Evolutionary conservation across 1,140 invertebrate genomes (phyloP).

Genomic region (Eulimnadia texana): DNA sequence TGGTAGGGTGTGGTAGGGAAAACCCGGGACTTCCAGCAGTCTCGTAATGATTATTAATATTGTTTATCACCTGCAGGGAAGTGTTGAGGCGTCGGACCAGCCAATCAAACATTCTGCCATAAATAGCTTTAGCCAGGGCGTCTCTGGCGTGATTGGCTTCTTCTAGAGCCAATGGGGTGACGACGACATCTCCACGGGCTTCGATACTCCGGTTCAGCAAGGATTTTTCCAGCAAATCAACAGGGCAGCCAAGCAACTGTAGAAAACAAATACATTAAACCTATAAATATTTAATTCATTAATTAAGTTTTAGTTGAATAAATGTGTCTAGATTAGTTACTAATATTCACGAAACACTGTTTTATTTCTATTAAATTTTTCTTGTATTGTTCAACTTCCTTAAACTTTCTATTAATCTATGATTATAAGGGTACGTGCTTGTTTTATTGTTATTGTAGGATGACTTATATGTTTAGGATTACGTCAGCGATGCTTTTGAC

Average conservation of each 20-base stretch:
- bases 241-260: conserved; percentile 53
- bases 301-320: too few relatives aligned
- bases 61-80: conserved; percentile 46
- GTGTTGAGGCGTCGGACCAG: conserved; percentile 63
- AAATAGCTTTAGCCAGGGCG: conserved; percentile 72
- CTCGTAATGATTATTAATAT: too few relatives aligned
- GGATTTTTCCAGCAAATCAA: conserved; percentile 45
- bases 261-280: conserved; percentile 19
- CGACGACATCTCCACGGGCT: conserved; percentile 66
- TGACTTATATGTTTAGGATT: too few relatives aligned
- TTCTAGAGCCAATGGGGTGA: conserved; percentile 53
- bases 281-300: neutral
- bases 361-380: too few relatives aligned
- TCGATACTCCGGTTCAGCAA: conserved; percentile 72
- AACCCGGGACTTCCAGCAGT: too few relatives aligned
- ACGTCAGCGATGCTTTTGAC: conserved; percentile 24
- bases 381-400: too few relatives aligned
- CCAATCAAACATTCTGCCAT: conserved; percentile 79
- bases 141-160: conserved; percentile 65
- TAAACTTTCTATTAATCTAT: too few relatives aligned
- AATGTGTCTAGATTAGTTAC: too few relatives aligned
- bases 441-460: too few relatives aligned
- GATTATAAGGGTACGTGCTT: too few relatives aligned
- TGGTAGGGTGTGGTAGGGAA: too few relatives aligned
- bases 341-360: too few relatives aligned